Conservation (phyloP, 2,113 vertebrate species). For the Poecile atricapillus region DNA sequence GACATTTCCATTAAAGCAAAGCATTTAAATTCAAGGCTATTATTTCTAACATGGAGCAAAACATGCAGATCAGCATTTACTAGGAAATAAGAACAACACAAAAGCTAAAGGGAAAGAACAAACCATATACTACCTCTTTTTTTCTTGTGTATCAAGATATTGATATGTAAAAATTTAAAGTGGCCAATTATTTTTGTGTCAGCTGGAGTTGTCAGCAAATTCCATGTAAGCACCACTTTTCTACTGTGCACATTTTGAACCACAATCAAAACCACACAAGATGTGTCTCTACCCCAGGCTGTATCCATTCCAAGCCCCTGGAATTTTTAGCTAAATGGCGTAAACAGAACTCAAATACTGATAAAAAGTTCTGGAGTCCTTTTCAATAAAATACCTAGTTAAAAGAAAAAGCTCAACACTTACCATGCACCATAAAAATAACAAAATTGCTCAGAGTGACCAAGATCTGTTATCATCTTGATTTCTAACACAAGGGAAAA, state of each 20-base stretch:
- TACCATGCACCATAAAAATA: neutral
- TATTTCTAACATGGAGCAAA: neutral
- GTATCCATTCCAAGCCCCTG: neutral
- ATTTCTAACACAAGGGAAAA: neutral
- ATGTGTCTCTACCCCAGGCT: neutral
- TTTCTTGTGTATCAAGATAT: neutral
- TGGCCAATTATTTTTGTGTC: neutral
- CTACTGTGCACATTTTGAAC: neutral
- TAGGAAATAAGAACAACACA: neutral
- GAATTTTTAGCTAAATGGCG: neutral
- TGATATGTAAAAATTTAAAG: neutral
- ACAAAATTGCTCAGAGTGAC: neutral
- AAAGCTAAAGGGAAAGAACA: neutral
- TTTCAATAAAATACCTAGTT: neutral
- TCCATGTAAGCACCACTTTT: neutral
- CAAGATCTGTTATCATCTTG: neutral
- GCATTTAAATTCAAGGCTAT: neutral
- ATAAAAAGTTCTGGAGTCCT: neutral
- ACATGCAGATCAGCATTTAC: neutral
- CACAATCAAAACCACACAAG: neutral
- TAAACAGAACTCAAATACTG: neutral
- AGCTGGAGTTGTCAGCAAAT: neutral
- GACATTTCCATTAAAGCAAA: neutral
- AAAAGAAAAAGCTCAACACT: neutral
- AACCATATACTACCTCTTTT: neutral